Evolutionary conservation across 2,888 invertebrate genomes (phyloP).

Genomic region (Eupithecia abbreviata): DNA sequence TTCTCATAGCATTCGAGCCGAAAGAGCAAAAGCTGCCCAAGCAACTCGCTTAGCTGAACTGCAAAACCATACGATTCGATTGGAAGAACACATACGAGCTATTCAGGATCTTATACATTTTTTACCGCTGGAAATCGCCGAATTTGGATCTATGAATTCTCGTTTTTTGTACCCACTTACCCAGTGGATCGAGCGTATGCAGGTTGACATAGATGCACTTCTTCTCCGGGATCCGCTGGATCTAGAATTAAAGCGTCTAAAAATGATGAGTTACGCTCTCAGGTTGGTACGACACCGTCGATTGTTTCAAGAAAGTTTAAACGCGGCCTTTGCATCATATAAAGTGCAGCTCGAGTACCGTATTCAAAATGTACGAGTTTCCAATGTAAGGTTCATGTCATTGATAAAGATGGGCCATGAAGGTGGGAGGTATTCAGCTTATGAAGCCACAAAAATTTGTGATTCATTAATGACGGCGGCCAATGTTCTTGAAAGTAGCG

Average conservation of each 20-base stretch:
- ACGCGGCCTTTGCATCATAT: slow-evolving; percentile 50
- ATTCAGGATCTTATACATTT: slow-evolving; percentile 56
- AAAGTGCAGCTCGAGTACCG: slow-evolving; percentile 56
- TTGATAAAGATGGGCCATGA: slow-evolving; percentile 63
- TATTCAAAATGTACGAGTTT: slow-evolving; percentile 66
- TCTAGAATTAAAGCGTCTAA: slow-evolving; percentile 60
- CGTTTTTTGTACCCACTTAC: slow-evolving; percentile 64
- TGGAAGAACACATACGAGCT: slow-evolving; percentile 66
- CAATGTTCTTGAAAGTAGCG: slow-evolving; percentile 63
- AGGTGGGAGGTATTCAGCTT: slow-evolving; percentile 64
- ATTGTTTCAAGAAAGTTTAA: slow-evolving; percentile 64
- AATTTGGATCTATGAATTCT: slow-evolving; percentile 57
- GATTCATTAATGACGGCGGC: slow-evolving; percentile 55
- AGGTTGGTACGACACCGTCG: slow-evolving; percentile 61
- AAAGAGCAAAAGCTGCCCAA: slow-evolving; percentile 62
- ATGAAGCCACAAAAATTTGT: slow-evolving; percentile 61
- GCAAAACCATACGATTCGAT: slow-evolving; percentile 61
- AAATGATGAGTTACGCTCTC: slow-evolving; percentile 66
- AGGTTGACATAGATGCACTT: slow-evolving; percentile 54
- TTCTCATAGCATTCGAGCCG: slow-evolving; percentile 65
- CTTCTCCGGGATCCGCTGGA: slow-evolving; percentile 50
- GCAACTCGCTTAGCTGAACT: slow-evolving; percentile 62
- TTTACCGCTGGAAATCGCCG: slow-evolving; percentile 57
- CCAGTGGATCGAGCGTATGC: slow-evolving; percentile 57
- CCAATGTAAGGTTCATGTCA: slow-evolving; percentile 65